Conservation (phyloP, 2,888 invertebrate genomes). For the Apeira syringaria region DNA sequence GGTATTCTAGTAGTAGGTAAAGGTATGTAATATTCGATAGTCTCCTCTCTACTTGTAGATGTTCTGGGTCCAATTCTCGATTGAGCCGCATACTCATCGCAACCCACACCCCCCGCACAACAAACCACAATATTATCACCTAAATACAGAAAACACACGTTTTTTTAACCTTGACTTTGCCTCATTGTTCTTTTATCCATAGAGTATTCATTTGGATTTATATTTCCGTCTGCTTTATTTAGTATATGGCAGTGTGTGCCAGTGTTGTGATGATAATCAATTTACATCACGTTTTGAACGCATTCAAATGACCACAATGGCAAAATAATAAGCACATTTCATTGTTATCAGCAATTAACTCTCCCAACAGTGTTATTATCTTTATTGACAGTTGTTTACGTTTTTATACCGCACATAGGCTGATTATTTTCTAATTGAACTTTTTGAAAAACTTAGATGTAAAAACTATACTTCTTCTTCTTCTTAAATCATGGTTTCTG, state of each 20-base stretch:
- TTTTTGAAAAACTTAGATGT: too few relatives aligned
- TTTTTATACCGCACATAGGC: slow-evolving; percentile 19
- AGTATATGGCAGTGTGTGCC: slow-evolving; percentile 5
- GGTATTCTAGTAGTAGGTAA: too few relatives aligned
- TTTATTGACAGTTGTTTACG: slow-evolving; percentile 16
- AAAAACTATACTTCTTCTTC: too few relatives aligned
- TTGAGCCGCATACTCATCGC: too few relatives aligned
- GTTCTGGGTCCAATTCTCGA: too few relatives aligned
- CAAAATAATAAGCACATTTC: slow-evolving; percentile 15
- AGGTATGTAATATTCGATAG: too few relatives aligned
- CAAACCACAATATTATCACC: too few relatives aligned
- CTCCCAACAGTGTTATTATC: slow-evolving; percentile 27
- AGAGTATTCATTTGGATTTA: slow-evolving; percentile 15
- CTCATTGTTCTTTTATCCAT: slow-evolving; percentile 14
- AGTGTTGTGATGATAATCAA: slow-evolving; percentile 20
- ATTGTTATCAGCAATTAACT: slow-evolving; percentile 29
- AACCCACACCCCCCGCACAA: too few relatives aligned
- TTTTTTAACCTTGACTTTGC: slow-evolving; percentile 26
- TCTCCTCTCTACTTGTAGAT: too few relatives aligned
- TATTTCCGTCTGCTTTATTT: slow-evolving; percentile 16
- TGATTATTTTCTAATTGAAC: too few relatives aligned
- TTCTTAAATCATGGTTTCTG: too few relatives aligned
- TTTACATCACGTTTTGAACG: slow-evolving; percentile 11
- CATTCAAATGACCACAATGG: slow-evolving; percentile 5
- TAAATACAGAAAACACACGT: too few relatives aligned